Evolutionary conservation across 1,140 invertebrate species (phyloP), one percentile per base, ranked within the genome.

Genomic region (Eumaeus atala): DNA sequence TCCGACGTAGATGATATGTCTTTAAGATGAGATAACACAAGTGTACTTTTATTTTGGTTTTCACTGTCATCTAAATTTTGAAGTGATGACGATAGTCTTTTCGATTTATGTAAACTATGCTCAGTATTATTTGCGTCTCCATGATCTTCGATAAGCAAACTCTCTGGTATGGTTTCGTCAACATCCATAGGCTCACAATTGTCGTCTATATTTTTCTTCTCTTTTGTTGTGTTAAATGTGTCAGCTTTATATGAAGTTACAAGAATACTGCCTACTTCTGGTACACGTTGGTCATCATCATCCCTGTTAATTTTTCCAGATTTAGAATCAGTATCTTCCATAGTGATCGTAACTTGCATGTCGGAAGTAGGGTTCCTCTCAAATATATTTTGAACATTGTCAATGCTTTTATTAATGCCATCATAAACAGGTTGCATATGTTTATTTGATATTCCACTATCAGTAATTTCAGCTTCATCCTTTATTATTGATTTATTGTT

Each of bases 111-210:
- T n/a, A 38, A 16, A 44, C 16, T 56, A 8, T 52, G 4, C 50
- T 57, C 21, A 21, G 44, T 16, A 48, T 59, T 40, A 57, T 33
- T 35, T 56, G 40, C 49, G 49, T 49, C 17, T 18, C 12, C 12
- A 16, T 16, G 16, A 16, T 44, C 12, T 44, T 61, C 54, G 40
- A 59, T 49, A 38, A 66, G 44, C 36, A 68, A 36, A 66, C 68
- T 74, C 48, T 71, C 74, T 38, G 70, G 76, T 17, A 84, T 63
- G 48, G 75, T 79, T 69, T 77, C 74, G 69, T 84, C 81, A 62
- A 83, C 56, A 60, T 84, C 83, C 80, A 85, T 85, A 17, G 79
- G 78, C 67, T 85, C 82, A 71, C 67, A 74, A 38, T 64, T 67
- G 33, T 68, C 52, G 66, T 70, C 65, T 52, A 17, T 56, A 56